A percentile compares a stretch with the other conserved stretches of the same genome.
phyloP scores from a whole-genome alignment of 1,140 invertebrate species.

The Trichogramma pretiosum region DNA sequence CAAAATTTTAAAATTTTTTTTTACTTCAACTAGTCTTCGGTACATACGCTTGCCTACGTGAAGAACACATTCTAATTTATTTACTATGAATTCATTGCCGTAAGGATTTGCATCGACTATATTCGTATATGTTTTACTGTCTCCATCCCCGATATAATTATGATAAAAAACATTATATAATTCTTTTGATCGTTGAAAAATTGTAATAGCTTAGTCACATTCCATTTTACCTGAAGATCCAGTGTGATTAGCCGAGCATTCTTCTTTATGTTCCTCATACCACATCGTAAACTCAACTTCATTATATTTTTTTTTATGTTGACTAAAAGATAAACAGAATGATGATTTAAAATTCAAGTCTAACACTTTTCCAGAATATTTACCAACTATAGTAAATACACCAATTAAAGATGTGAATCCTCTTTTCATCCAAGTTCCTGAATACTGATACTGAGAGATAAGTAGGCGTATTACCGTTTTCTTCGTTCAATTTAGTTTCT shows the following conservation, averaged over 20 bases:
- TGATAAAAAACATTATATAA: conserved; percentile 1
- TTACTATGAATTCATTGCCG: conserved; percentile 12
- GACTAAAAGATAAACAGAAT: neutral
- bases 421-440: conserved; percentile 4
- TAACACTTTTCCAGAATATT: conserved; percentile 1
- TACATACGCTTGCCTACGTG: conserved; percentile 2
- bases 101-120: conserved; percentile 5
- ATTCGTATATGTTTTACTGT: conserved; percentile 12
- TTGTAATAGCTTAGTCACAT: conserved; percentile 6
- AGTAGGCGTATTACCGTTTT: conserved; percentile 4
- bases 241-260: conserved; percentile 8
- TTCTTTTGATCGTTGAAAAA: conserved; percentile 11
- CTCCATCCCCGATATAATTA: conserved; percentile 4
- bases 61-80: conserved; percentile 5
- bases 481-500: conserved; percentile 4
- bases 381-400: neutral
- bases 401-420: conserved; percentile 3
- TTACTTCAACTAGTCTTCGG: conserved; percentile 2
- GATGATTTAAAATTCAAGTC: conserved; percentile 2
- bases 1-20: conserved; percentile 4
- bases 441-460: conserved; percentile 3
- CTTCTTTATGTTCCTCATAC: conserved; percentile 5
- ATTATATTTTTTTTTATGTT: conserved; percentile 1
- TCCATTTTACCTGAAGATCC: conserved; percentile 14
- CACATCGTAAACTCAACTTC: neutral